Evolutionary conservation across 2,113 vertebrate species (phyloP), one percentile per base, ranked within the genome.

Genomic region (Pavo muticus): DNA sequence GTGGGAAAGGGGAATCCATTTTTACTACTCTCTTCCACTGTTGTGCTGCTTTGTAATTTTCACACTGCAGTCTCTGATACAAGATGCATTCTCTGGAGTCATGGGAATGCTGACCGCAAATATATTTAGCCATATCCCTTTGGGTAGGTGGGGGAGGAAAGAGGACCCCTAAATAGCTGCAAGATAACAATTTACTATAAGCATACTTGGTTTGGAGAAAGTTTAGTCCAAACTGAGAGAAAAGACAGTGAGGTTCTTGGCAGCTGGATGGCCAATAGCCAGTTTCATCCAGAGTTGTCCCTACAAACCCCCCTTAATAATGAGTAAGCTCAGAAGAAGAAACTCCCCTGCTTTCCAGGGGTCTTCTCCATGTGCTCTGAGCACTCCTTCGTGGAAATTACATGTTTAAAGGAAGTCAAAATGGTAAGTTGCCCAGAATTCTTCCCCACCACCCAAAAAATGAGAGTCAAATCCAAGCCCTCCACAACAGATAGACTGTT

Each of bases 41-140:
- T 67, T 88, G 39, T 21, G 5, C 29, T 82, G 64, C 90, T 95
- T 93, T 65, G 48, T 86, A 91, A 95, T 88, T 94, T 96, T 91
- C 88, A 95, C 88, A 95, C 85, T 88, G 90, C 52, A 80, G 69
- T 47, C 69, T 84, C 45, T 50, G 11, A 18, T 77, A 82, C 45
- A 45, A 76, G 88, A 92, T 64, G 65, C 72, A 74, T 54, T 85
- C 90, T 95, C 67, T 68, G 68, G 60, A 88, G 93, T 87, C 95
- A 90, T 79, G 83, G 92, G 94, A 96, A 95, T 87, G 90, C 79
- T 79, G 91, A 79, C 72, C 32, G 54, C 16, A 84, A 90, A 69
- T 92, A 93, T 97, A 97, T 97, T 97, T 97, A 96, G 95, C 93
- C 74, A 35, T 92, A 96, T 87, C 81, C 91, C 88, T 94, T 94